A percentile compares a stretch with the other conserved stretches of the same genome.
Evolutionary conservation across 1,140 invertebrate species (phyloP).

Genomic region (Chrysoperla carnea): DNA sequence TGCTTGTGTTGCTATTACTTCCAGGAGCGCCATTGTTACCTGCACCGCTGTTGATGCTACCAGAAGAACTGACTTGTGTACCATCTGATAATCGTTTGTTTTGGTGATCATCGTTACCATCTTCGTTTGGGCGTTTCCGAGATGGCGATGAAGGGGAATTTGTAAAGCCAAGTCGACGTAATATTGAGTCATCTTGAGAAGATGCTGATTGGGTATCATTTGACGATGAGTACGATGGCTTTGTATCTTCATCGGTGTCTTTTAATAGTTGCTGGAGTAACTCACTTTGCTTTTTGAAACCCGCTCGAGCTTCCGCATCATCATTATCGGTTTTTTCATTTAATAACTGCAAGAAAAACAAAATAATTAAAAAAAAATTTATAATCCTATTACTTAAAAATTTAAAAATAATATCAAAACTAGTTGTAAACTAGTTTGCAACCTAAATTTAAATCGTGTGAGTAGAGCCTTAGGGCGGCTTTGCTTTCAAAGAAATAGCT

Average conservation of each 20-base stretch:
- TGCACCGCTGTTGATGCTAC: not conserved
- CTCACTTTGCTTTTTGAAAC: slow-evolving; percentile 39
- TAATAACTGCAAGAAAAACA: slow-evolving; percentile 42
- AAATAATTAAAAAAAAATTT: not conserved
- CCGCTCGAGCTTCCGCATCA: slow-evolving; percentile 37
- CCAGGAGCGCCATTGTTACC: slow-evolving; percentile 12
- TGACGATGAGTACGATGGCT: slow-evolving; percentile 13
- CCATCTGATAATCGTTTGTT: slow-evolving; percentile 32
- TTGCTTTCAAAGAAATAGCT: no score
- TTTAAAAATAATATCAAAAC: slow-evolving; percentile 5
- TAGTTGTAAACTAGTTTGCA: not conserved
- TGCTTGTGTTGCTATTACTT: slow-evolving; percentile 21
- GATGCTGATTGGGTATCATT: slow-evolving; percentile 14
- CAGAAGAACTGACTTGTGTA: slow-evolving; percentile 24
- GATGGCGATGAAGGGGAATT: slow-evolving; percentile 29
- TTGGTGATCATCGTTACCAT: slow-evolving; percentile 35
- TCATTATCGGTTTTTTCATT: slow-evolving; percentile 73
- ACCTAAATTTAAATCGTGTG: not conserved
- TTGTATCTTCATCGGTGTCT: slow-evolving; percentile 27
- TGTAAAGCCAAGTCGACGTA: slow-evolving; percentile 38
- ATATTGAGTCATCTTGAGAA: slow-evolving; percentile 32
- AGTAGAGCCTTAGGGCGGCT: not conserved
- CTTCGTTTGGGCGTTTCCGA: slow-evolving; percentile 49
- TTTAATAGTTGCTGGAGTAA: slow-evolving; percentile 65
- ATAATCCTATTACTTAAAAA: not conserved